phyloP scores from a whole-genome alignment of 2,797 vertebrate species.

The Channallabes apus region DNA sequence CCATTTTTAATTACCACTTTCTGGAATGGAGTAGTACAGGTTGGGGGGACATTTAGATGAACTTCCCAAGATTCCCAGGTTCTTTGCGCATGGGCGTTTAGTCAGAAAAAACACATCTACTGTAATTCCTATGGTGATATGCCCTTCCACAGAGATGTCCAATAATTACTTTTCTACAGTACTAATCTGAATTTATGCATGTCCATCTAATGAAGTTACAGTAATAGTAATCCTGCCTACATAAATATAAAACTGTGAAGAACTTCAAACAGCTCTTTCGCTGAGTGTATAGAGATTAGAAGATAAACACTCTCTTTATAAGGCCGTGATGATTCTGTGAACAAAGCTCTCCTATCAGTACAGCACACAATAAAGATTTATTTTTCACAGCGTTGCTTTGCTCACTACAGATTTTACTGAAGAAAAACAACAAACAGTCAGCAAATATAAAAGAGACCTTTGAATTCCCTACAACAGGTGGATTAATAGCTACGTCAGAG shows the following conservation, averaged over 20 bases:
- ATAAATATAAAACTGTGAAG: slow-evolving; percentile 56
- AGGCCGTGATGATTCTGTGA: slow-evolving; percentile 39
- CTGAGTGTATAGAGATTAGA: slow-evolving; percentile 45
- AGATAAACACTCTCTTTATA: slow-evolving; percentile 46
- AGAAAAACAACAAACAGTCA: slow-evolving; percentile 42
- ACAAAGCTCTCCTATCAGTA: slow-evolving; percentile 37
- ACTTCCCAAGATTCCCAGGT: slow-evolving; percentile 55
- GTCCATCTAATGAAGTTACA: slow-evolving; percentile 70
- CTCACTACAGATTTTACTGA: slow-evolving; percentile 10
- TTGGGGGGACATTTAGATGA: slow-evolving; percentile 63
- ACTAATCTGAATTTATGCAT: slow-evolving; percentile 68
- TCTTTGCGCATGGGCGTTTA: slow-evolving; percentile 55
- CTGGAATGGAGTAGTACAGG: slow-evolving; percentile 62
- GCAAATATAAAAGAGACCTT: slow-evolving; percentile 42
- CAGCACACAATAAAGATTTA: slow-evolving; percentile 29
- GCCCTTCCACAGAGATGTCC: slow-evolving; percentile 64
- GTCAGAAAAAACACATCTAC: slow-evolving; percentile 53
- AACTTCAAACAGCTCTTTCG: slow-evolving; percentile 45
- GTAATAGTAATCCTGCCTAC: slow-evolving; percentile 62
- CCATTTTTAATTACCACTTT: slow-evolving; percentile 78
- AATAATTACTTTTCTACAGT: slow-evolving; percentile 71
- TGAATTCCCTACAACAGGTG: slow-evolving; percentile 46
- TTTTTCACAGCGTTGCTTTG: slow-evolving; percentile 25
- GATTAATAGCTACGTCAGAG: slow-evolving; percentile 42
- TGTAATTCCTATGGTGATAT: slow-evolving; percentile 64